Percentiles rank a stretch among this genome's conserved stretches.
Conservation (phyloP, 2,888 invertebrate species). For the Eledone cirrhosa region DNA sequence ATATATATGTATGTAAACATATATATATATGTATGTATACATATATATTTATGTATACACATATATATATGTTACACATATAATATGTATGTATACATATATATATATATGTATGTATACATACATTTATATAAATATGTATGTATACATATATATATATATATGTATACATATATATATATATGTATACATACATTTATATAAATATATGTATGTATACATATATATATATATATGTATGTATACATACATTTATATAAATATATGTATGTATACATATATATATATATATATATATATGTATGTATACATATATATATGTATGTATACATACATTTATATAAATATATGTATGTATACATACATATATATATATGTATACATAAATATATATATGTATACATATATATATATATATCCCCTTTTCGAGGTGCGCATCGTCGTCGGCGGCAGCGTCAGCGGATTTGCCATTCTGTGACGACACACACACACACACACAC, state of each 20-base stretch:
- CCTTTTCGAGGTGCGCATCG: too few relatives aligned
- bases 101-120: not conserved
- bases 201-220: slow-evolving; percentile 15
- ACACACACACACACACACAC: too few relatives aligned
- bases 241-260: not conserved
- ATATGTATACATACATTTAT: slow-evolving; percentile 19
- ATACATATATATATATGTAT: not conserved
- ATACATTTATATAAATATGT: not conserved
- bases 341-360: not conserved
- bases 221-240: not conserved
- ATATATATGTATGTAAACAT: not conserved
- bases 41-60: not conserved
- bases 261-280: not conserved
- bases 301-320: not conserved
- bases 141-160: not conserved
- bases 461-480: too few relatives aligned
- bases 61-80: slow-evolving; percentile 17
- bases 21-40: not conserved
- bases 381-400: not conserved
- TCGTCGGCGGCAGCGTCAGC: too few relatives aligned
- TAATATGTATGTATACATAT: not conserved
- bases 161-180: slow-evolving; percentile 25
- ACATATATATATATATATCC: not conserved
- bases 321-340: slow-evolving; percentile 6
- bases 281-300: slow-evolving; percentile 3